phyloP scores from a whole-genome alignment of 2,113 vertebrate species.

The Tupaia chinensis region DNA sequence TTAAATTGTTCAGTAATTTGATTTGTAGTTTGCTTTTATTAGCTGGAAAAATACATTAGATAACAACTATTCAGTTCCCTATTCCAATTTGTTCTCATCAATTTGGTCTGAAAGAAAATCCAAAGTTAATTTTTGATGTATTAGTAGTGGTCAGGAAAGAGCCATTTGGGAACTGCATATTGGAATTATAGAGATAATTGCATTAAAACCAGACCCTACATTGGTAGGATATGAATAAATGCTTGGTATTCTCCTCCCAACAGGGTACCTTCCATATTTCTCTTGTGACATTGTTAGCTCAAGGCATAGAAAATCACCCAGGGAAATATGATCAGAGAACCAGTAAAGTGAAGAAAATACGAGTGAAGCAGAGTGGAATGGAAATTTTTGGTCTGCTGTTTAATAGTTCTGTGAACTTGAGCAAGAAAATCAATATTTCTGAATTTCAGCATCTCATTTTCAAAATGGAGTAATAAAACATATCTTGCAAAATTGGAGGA shows the following conservation, averaged over 20 bases:
- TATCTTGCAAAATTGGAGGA: neutral
- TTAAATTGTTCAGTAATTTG: conserved; percentile 42
- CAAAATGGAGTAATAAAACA: neutral
- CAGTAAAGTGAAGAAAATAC: conserved; percentile 10
- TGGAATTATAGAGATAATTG: conserved; percentile 47
- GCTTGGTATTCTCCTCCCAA: neutral
- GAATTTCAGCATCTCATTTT: conserved; percentile 33
- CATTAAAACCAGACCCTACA: neutral
- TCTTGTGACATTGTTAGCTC: neutral
- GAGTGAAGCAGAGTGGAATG: neutral
- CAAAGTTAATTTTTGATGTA: conserved; percentile 45
- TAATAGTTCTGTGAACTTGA: neutral
- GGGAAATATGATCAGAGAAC: neutral
- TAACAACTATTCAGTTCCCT: conserved; percentile 28
- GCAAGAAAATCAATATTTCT: conserved; percentile 46
- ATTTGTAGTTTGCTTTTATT: conserved; percentile 64
- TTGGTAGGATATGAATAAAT: neutral
- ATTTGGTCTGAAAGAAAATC: conserved; percentile 5
- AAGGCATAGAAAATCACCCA: conserved; percentile 10
- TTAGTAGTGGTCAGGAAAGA: conserved; percentile 15
- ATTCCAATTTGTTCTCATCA: conserved; percentile 15
- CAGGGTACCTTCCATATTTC: neutral
- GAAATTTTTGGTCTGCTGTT: neutral
- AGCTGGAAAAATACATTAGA: conserved; percentile 24
- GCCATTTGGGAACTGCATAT: neutral